Conservation (phyloP, 1,140 invertebrate species). For the Zaprionus africanus region DNA sequence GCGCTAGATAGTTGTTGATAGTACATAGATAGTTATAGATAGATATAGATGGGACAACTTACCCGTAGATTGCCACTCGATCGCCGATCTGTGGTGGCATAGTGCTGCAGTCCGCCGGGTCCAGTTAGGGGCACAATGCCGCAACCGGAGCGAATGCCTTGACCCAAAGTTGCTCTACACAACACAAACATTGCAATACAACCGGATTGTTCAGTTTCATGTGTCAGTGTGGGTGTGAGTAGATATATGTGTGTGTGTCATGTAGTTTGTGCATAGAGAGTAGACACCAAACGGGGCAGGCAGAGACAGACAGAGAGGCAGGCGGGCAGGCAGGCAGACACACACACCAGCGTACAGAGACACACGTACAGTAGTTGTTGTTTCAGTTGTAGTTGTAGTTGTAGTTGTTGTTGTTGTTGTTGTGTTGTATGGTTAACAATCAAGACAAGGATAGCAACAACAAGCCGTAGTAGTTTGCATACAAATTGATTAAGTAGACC, state of each 20-base stretch:
- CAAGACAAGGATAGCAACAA: constrained; percentile 69
- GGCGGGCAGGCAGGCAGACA: constrained; percentile 59
- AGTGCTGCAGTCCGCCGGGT: constrained; percentile 85
- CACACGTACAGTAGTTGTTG: constrained; percentile 32
- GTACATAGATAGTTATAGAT: constrained; percentile 12
- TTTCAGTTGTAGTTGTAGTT: constrained; percentile 39
- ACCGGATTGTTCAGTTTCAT: constrained; percentile 65
- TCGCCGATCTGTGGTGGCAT: constrained; percentile 83
- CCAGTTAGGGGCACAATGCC: constrained; percentile 85
- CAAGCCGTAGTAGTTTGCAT: constrained; percentile 56
- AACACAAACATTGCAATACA: constrained; percentile 81
- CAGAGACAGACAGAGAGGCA: constrained; percentile 40
- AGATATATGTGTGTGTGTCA: constrained; percentile 33
- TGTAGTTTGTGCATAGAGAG: constrained; percentile 57
- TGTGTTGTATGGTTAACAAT: constrained; percentile 58
- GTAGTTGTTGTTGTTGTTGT: constrained; percentile 48
- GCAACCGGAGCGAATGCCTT: constrained; percentile 86
- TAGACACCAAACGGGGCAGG: constrained; percentile 60
- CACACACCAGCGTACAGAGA: constrained; percentile 28
- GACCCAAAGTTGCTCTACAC: constrained; percentile 88
- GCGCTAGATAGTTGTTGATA: constrained; percentile 29
- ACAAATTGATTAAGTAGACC: constrained; percentile 39
- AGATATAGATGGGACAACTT: constrained; percentile 67
- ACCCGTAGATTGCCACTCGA: constrained; percentile 85
- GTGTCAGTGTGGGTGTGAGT: constrained; percentile 24